Conservation (phyloP, 2,113 vertebrate genomes). For the Candoia aspera region DNA sequence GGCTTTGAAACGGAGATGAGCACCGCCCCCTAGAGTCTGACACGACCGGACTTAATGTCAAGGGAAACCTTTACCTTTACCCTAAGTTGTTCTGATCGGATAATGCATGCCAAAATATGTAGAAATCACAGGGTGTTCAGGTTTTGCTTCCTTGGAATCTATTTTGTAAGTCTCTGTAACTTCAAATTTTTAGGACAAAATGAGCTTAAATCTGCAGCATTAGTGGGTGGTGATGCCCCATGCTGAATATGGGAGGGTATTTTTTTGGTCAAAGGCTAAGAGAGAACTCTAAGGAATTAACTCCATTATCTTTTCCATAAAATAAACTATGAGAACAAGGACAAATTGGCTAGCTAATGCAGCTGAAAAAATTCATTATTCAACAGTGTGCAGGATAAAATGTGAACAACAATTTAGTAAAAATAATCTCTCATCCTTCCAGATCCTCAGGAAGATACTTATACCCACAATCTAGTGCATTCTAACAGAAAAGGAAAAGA, state of each 20-base stretch:
- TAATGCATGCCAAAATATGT: not conserved
- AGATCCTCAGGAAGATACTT: not conserved
- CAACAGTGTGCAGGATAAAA: not conserved
- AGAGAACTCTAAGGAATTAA: not conserved
- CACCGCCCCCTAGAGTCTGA: no score
- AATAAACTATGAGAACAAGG: not conserved
- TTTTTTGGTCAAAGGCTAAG: not conserved
- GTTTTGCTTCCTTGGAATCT: not conserved
- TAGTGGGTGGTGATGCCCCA: not conserved
- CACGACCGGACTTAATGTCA: no score
- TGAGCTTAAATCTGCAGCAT: not conserved
- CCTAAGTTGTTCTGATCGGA: no score
- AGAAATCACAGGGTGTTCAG: not conserved
- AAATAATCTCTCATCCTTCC: not conserved
- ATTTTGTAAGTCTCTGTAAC: not conserved
- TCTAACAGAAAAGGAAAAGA: not conserved
- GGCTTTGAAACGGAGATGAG: no score
- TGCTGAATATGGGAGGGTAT: not conserved
- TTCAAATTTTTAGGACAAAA: not conserved
- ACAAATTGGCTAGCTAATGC: not conserved
- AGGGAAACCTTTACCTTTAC: no score
- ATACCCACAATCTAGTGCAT: not conserved
- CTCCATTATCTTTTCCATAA: not conserved
- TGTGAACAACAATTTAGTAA: not conserved
- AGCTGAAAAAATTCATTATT: not conserved